Evolutionary conservation across 2,797 vertebrate species (phyloP).

Genomic region (Vipera ursinii): DNA sequence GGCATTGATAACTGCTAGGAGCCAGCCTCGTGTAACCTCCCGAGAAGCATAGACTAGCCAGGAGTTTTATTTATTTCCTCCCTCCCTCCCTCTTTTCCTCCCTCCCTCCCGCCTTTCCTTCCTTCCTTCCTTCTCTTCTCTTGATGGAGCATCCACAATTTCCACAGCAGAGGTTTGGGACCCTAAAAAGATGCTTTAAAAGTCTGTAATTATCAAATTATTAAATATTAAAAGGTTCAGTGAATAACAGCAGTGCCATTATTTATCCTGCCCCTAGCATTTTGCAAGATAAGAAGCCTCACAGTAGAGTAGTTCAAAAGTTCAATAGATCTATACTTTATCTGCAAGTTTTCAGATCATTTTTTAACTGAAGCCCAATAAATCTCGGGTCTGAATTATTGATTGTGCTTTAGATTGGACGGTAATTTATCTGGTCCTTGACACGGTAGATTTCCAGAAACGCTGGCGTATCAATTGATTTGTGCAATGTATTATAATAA

Average conservation of each 20-base stretch:
- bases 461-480: background rate
- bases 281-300: background rate
- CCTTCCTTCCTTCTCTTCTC: too few species aligned
- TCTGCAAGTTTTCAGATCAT: conserved; percentile 10
- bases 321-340: background rate
- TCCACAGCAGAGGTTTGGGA: background rate
- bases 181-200: background rate
- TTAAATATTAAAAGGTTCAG: background rate
- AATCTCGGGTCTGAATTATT: conserved; percentile 3
- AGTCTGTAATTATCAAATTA: background rate
- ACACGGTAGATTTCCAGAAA: background rate
- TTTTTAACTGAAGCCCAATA: conserved; percentile 26
- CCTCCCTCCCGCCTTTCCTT: too few species aligned
- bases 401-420: background rate
- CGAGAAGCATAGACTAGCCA: too few species aligned
- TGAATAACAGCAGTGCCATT: background rate
- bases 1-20: too few species aligned
- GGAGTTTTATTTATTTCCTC: too few species aligned
- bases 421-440: background rate
- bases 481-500: rapidly evolving
- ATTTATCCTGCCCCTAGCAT: background rate
- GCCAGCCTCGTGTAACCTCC: too few species aligned
- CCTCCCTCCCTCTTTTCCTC: too few species aligned
- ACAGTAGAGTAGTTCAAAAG: conserved; percentile 7
- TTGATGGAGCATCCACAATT: background rate